These are phyloP conservation scores for Theocolax elegans DNA, from an alignment of 1,140 invertebrate genomes.

Conservation along the genomic window DNA sequence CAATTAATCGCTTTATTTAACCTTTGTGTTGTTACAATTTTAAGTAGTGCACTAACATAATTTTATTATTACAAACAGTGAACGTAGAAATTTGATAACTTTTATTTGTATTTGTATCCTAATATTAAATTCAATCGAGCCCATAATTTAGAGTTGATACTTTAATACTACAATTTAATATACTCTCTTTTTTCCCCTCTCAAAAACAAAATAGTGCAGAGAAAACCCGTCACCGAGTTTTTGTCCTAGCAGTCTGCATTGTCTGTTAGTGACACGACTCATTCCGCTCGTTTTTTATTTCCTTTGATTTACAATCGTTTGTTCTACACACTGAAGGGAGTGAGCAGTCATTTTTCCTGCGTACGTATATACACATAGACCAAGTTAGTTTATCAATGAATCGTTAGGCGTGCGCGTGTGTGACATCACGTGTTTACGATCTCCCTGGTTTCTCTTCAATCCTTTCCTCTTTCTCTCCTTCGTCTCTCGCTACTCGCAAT, in stretches of 20 bases:
- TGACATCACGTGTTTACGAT: slow-evolving; percentile 53
- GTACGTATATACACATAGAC: background rate
- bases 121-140: no score
- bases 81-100: no score
- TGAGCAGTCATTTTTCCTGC: background rate
- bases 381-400: slow-evolving; percentile 52
- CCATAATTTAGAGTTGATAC: no score
- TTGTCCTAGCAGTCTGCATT: slow-evolving; percentile 13
- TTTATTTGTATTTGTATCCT: no score
- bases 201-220: no score
- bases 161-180: no score
- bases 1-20: no score
- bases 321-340: background rate
- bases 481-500: background rate
- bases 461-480: background rate
- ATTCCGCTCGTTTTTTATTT: slow-evolving; percentile 28
- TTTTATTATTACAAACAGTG: no score
- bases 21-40: no score
- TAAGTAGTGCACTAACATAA: no score
- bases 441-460: slow-evolving; percentile 28
- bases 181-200: no score
- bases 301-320: slow-evolving; percentile 15
- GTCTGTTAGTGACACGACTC: slow-evolving; percentile 4
- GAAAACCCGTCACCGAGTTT: slow-evolving; percentile 9
- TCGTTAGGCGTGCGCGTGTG: slow-evolving; percentile 36